Evolutionary conservation across 1,140 invertebrate species (phyloP), one percentile per base, ranked within the genome.

Genomic region (Delia radicum): DNA sequence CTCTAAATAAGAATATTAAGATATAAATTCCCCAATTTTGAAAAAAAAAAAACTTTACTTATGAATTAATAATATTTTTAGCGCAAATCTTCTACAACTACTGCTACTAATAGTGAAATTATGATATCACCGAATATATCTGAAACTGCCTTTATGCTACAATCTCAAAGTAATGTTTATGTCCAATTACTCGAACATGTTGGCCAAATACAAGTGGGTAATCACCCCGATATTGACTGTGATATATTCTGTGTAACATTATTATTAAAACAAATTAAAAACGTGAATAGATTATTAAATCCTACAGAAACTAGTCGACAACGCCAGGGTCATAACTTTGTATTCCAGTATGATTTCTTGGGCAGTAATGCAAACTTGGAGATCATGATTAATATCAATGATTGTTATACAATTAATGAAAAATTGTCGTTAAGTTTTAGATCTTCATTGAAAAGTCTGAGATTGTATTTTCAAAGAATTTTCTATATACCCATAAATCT

Each of bases 401-500:
- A 84, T 65, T 71, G 74, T 12, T 84, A 85, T 46, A 62, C 62
- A 1, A 78, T 85, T 0, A 84, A 79, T 37, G 80, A 85, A 46
- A 82, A 83, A 12, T 63, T 85, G 7, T 80, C 81, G 1, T 15
- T 85, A 42, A 78, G 78, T 1, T 85, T 85, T 48, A 83, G 82
- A 74, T 79, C 83, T 13, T 85, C 83, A 1, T 24, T 83, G 8
- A 77, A 75, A 29, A 81, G 79, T 27, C 79, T 85, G 29, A 76
- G 81, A 3, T 65, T 76, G 0, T 85, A 85, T 67, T 85, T 85
- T n/a, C 83, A 84, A 61, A 80, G 81, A 0, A 82, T 85, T 18
- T 85, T 85, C 18, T 85, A 83, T 63, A 74, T 85, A 5, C 83
- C 83, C 15, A 82, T 85, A 28, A 83, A 80, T 28, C 78, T 85